Percentiles rank a stretch among this genome's conserved stretches.
phyloP scores from a whole-genome alignment of 2,888 invertebrate species.

The Limnephilus rhombicus region DNA sequence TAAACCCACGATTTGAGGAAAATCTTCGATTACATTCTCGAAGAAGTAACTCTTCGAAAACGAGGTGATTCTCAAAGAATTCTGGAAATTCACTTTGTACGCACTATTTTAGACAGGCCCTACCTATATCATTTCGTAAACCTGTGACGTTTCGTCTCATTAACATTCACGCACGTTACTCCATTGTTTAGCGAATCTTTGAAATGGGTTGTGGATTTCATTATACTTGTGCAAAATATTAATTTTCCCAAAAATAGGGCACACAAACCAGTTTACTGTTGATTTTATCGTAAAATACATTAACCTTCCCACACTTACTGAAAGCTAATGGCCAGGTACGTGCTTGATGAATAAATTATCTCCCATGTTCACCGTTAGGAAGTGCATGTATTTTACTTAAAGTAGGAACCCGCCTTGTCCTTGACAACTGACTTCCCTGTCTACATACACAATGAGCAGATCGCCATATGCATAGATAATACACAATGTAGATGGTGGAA shows the following conservation, averaged over 20 bases:
- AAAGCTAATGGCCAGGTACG: neutral
- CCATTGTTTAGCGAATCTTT: neutral
- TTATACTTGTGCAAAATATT: neutral
- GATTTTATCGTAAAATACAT: neutral
- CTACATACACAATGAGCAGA: neutral
- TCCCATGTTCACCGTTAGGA: neutral
- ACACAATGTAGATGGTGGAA: neutral
- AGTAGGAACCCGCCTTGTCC: neutral
- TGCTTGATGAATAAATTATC: neutral
- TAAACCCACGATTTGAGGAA: neutral
- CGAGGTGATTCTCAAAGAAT: neutral
- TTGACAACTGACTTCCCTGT: neutral
- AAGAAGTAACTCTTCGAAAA: neutral
- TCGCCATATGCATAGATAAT: neutral
- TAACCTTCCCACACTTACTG: neutral
- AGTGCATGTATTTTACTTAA: neutral
- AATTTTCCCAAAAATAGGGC: neutral
- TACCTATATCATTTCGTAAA: neutral
- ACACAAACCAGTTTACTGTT: neutral
- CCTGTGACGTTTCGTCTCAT: neutral
- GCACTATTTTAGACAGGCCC: neutral
- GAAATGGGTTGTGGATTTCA: neutral
- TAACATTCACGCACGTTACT: neutral
- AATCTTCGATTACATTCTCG: neutral
- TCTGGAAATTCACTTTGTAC: neutral